Evolutionary conservation across 2,797 vertebrate species (phyloP).

Genomic region (Morelia viridis): DNA sequence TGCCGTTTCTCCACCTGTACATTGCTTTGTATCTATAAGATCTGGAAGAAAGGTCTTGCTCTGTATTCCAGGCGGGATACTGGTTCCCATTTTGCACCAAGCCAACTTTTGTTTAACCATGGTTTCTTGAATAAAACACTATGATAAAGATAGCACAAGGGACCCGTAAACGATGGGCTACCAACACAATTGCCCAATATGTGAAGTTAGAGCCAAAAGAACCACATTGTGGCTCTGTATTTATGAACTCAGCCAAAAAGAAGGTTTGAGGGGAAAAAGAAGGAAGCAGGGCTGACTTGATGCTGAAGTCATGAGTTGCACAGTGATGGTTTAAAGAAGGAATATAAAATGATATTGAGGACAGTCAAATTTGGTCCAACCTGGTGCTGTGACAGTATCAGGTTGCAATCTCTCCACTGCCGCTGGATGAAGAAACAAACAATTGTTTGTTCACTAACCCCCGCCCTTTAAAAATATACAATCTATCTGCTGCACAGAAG

Average conservation of each 20-base stretch:
- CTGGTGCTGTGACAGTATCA: background rate
- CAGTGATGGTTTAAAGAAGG: background rate
- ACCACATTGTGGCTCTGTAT: background rate
- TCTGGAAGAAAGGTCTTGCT: background rate
- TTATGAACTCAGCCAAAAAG: background rate
- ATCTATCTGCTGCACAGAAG: background rate
- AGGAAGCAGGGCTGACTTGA: background rate
- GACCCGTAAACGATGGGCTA: background rate
- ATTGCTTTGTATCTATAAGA: background rate
- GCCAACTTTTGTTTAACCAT: background rate
- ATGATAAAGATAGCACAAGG: background rate
- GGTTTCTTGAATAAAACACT: background rate
- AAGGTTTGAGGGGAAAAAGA: background rate
- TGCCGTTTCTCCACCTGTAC: background rate
- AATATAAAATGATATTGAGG: background rate
- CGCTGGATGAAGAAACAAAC: background rate
- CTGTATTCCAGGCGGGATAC: background rate
- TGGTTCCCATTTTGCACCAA: background rate
- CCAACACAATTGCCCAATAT: background rate
- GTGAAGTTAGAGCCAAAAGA: background rate
- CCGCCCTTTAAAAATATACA: background rate
- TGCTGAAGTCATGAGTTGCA: background rate
- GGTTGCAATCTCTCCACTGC: background rate
- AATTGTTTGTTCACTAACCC: background rate
- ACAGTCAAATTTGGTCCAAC: background rate